Evolutionary conservation across 2,888 invertebrate species (phyloP).

Genomic region (Caenorhabditis zanzibari): DNA sequence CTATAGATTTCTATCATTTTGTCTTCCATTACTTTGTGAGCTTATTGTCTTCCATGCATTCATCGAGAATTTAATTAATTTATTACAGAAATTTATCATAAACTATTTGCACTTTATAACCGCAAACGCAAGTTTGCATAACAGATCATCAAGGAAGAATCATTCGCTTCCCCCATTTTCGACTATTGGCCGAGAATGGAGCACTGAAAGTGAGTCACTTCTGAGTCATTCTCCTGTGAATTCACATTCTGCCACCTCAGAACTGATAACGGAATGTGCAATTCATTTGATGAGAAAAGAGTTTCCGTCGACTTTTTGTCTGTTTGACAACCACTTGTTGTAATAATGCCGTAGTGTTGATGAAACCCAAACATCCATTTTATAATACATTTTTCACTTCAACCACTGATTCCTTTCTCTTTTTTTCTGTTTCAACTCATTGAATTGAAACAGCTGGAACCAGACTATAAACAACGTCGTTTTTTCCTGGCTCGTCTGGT

Average conservation of each 20-base stretch:
- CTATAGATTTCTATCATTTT: slow-evolving; percentile 28
- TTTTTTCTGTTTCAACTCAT: slow-evolving; percentile 14
- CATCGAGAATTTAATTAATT: slow-evolving; percentile 14
- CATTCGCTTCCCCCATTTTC: neutral
- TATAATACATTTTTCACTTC: slow-evolving; percentile 25
- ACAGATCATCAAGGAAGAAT: neutral
- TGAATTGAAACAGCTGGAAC: slow-evolving; percentile 43
- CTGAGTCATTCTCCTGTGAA: slow-evolving; percentile 34
- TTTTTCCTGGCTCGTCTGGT: slow-evolving; percentile 19
- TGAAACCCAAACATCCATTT: slow-evolving; percentile 30
- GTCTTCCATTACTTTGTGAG: slow-evolving; percentile 7
- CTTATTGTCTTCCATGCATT: slow-evolving; percentile 28
- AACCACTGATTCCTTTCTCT: neutral
- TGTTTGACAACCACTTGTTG: slow-evolving; percentile 54
- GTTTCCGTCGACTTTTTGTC: slow-evolving; percentile 37
- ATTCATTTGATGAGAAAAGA: slow-evolving; percentile 26
- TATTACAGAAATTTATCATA: slow-evolving; percentile 36
- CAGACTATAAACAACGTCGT: slow-evolving; percentile 40
- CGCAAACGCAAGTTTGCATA: slow-evolving; percentile 14
- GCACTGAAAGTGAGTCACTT: slow-evolving; percentile 23
- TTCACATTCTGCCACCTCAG: neutral
- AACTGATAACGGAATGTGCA: slow-evolving; percentile 54
- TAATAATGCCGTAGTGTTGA: slow-evolving; percentile 34
- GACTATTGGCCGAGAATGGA: neutral
- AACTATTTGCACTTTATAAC: neutral